Conservation (phyloP, 2,113 vertebrate genomes). For the Sclerurus mexicanus region DNA sequence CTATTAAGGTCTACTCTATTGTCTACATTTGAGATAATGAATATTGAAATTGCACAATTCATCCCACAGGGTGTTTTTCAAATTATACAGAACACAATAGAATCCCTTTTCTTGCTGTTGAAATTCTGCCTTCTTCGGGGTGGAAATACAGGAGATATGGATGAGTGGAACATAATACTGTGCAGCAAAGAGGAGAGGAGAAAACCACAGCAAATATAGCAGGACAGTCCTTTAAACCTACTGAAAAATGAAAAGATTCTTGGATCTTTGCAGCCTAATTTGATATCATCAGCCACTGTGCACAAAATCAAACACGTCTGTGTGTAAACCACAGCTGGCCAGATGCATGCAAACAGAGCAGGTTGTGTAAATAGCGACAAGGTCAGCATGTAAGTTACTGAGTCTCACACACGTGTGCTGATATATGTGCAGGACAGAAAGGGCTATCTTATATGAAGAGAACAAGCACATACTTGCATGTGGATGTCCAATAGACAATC, state of each 20-base stretch:
- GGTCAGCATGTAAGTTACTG: neutral
- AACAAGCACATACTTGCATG: neutral
- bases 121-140: slow-evolving; percentile 13
- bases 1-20: neutral
- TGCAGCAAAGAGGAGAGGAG: neutral
- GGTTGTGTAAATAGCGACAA: neutral
- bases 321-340: neutral
- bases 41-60: slow-evolving; percentile 52
- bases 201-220: neutral
- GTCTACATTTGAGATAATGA: slow-evolving; percentile 34
- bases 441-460: neutral
- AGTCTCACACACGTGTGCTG: neutral
- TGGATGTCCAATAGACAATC: neutral
- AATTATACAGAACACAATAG: slow-evolving; percentile 30
- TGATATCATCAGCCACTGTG: neutral
- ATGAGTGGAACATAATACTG: neutral
- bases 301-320: neutral
- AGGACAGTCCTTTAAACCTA: neutral
- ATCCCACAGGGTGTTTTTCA: slow-evolving; percentile 56
- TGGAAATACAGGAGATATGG: slow-evolving; percentile 32
- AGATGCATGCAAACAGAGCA: neutral
- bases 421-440: neutral
- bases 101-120: slow-evolving; percentile 16
- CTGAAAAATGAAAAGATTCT: neutral
- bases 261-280: neutral